phyloP scores from a whole-genome alignment of 1,140 invertebrate species.

The Ridgeia piscesae region DNA sequence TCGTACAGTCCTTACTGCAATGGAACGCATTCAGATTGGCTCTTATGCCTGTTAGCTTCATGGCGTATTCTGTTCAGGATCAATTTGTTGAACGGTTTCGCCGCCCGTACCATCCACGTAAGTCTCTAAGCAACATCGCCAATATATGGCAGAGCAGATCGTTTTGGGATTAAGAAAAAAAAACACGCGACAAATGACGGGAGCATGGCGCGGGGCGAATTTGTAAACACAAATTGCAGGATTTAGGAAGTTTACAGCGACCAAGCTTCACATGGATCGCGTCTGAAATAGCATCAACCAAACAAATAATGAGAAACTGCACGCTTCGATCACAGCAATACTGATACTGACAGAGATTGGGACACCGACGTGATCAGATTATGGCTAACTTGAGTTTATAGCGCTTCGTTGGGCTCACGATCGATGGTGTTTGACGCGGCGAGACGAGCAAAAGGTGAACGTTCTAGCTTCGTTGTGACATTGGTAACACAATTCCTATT shows the following conservation, averaged over 20 bases:
- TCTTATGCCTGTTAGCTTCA: no score
- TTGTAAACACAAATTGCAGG: background rate
- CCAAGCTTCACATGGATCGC: background rate
- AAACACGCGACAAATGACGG: background rate
- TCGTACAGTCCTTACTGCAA: no score
- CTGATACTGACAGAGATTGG: no score
- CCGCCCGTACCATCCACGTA: no score
- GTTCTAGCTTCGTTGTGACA: no score
- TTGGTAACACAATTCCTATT: background rate
- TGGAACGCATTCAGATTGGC: no score
- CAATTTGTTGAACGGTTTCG: no score
- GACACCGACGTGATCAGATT: background rate
- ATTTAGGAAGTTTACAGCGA: background rate
- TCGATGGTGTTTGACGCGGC: background rate
- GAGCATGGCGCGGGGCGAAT: background rate
- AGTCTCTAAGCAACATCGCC: no score
- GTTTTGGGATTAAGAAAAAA: no score
- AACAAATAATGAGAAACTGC: background rate
- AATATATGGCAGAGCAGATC: no score
- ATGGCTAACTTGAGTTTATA: background rate
- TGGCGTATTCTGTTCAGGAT: no score
- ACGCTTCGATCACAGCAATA: background rate
- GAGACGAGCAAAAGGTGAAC: no score
- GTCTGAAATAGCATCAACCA: background rate
- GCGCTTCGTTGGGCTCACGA: background rate